phyloP scores from a whole-genome alignment of 2,888 invertebrate genomes.

The Drosophila anomalipes region DNA sequence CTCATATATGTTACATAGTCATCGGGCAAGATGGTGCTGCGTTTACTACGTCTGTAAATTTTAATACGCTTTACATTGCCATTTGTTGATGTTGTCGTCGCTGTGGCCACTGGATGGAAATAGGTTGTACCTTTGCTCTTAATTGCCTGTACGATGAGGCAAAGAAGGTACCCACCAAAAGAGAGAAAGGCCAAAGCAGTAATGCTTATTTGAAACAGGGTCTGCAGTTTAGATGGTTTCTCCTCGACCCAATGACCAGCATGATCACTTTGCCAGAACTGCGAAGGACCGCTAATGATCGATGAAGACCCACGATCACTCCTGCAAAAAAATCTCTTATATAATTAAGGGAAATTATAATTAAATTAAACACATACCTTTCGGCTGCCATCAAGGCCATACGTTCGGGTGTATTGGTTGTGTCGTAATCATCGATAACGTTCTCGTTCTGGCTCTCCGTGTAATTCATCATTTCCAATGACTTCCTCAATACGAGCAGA shows the following conservation, averaged over 20 bases:
- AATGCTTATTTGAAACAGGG: constrained; percentile 91
- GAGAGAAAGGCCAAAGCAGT: constrained; percentile 93
- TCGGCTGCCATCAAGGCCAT: constrained; percentile 79
- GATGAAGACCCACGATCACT: constrained; percentile 14
- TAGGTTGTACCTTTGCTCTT: constrained; percentile 87
- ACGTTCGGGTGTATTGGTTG: constrained; percentile 52
- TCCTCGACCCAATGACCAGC: constrained; percentile 69
- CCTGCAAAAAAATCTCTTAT: constrained; percentile 4
- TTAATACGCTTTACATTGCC: constrained; percentile 83
- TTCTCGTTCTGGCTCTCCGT: constrained; percentile 13
- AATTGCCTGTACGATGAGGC: constrained; percentile 91
- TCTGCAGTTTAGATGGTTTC: constrained; percentile 89
- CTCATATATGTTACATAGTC: constrained; percentile 60
- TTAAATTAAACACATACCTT: constrained; percentile 57
- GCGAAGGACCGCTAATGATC: constrained; percentile 6
- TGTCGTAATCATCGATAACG: not conserved
- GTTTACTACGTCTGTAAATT: constrained; percentile 80
- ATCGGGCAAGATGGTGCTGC: constrained; percentile 29
- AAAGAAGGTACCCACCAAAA: constrained; percentile 93
- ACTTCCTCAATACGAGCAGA: constrained; percentile 87
- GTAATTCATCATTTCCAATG: constrained; percentile 70
- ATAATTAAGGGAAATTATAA: not conserved
- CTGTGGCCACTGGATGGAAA: constrained; percentile 82
- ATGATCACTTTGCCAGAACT: constrained; percentile 38
- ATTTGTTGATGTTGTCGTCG: constrained; percentile 65